Base-by-base conservation (phyloP, 2,888 invertebrate species). In the Agrotis ipsilon region DNA sequence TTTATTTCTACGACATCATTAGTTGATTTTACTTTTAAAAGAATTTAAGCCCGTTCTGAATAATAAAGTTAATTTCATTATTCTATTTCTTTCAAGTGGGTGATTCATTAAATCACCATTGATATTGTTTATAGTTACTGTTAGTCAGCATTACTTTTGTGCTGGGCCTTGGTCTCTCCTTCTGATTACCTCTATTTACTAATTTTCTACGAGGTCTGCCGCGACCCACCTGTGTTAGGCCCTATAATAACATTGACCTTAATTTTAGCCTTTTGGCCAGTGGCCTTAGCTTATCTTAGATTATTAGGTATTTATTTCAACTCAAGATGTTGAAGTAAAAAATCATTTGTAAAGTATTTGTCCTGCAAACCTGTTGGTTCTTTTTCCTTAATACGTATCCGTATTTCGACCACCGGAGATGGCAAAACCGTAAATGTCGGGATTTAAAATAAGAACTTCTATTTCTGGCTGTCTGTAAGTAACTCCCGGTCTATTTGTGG, bases 401-500 rank as follows among this genome's bases (percentile, higher is more conserved):
- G 49, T 55, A 60, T 80, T 75, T 75, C 55, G 75, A 75, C 81
- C 81, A 75, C 81, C 81, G 51, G 75, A 80, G 81, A 60, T 75
- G 81, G 27, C 59, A 67, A 75, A 27, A 43, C 45, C 67, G 54
- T 80, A 66, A 75, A 75, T 63, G 68, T 66, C 59, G 59, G 21
- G 68, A 80, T 66, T 80, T 66, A 80, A 75, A 80, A 75, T 75
- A 55, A 64, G 66, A 80, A 60, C 2, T 55, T 64, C 78, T 81
- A 77, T 77, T 77, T 68, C 16, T 63, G 63, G 2, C 54, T 13
- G 70, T 52, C 45, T 43, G 54, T 67, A 21, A 49, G 60, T 61
- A n/a, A n/a, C 27, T 61, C 21, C n/a, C 51, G 19, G 43, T 77
- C 63, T 81, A 77, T 81, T 69, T 77, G 51, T 49, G 54, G 51